Percentiles rank a stretch among this genome's conserved stretches.
These are phyloP conservation scores for Chrysemys picta DNA, from an alignment of 2,113 vertebrate genomes.

Conservation along the genomic window DNA sequence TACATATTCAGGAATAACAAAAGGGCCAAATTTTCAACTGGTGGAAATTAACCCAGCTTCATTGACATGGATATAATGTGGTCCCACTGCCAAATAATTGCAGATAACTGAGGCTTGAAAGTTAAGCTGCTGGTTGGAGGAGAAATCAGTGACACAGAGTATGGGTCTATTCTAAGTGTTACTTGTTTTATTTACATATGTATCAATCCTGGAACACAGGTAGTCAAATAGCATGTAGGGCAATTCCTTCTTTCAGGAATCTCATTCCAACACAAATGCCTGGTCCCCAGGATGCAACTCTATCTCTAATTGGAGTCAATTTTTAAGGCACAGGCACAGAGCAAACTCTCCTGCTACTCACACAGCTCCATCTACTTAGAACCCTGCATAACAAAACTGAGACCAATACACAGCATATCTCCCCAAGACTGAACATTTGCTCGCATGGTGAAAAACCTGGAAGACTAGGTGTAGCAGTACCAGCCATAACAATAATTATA, in stretches of 20 bases:
- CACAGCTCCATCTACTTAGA: not conserved
- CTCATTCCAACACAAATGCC: not conserved
- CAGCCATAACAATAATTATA: not conserved
- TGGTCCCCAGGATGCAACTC: not conserved
- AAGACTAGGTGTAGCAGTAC: not conserved
- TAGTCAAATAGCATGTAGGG: not conserved
- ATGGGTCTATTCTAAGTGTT: not conserved
- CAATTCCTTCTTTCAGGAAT: not conserved
- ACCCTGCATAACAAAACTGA: not conserved
- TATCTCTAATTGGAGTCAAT: not conserved
- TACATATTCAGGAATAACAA: not conserved
- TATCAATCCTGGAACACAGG: not conserved
- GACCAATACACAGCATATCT: not conserved
- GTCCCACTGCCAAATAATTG: not conserved
- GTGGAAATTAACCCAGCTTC: not conserved
- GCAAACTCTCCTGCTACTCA: not conserved
- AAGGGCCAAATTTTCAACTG: slow-evolving; percentile 3
- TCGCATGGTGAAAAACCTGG: not conserved
- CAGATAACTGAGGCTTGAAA: not conserved
- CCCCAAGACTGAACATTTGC: not conserved
- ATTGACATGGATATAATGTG: not conserved
- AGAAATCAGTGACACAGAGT: not conserved
- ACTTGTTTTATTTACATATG: not conserved
- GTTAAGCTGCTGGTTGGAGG: not conserved
- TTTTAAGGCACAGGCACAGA: not conserved